phyloP scores from a whole-genome alignment of 2,888 invertebrate genomes.

The Chaetogeoica ovagalla region DNA sequence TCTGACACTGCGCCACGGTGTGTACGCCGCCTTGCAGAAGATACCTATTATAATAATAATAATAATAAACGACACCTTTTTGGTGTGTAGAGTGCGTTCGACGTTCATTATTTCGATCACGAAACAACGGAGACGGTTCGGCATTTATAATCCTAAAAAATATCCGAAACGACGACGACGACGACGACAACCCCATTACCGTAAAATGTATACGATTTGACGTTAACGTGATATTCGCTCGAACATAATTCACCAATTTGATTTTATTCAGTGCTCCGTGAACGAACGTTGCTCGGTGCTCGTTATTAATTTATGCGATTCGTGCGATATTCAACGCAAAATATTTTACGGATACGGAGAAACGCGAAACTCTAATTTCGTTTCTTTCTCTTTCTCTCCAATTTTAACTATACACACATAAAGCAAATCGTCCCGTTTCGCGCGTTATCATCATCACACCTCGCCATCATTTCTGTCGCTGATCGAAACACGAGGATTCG shows the following conservation, averaged over 20 bases:
- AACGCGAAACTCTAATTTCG: neutral
- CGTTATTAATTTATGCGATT: conserved; percentile 36
- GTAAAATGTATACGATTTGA: conserved; percentile 17
- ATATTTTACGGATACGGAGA: neutral
- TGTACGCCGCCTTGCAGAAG: too few species aligned
- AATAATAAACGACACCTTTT: neutral
- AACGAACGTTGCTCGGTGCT: neutral
- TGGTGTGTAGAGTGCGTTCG: neutral
- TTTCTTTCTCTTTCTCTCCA: neutral
- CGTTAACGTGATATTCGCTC: conserved; percentile 24
- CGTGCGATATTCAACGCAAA: conserved; percentile 4
- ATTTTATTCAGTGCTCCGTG: neutral
- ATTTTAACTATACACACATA: neutral
- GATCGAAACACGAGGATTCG: neutral
- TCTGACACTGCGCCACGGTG: too few species aligned
- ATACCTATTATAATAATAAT: neutral
- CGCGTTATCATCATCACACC: neutral
- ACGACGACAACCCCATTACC: conserved; percentile 2
- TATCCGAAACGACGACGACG: conserved; percentile 19
- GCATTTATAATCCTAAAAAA: conserved; percentile 18
- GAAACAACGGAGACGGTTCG: conserved; percentile 28
- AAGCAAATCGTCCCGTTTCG: neutral
- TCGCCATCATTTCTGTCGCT: neutral
- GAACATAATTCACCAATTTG: conserved; percentile 25
- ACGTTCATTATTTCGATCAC: conserved; percentile 34